phyloP scores from a whole-genome alignment of 2,113 vertebrate species.

The Suncus etruscus region DNA sequence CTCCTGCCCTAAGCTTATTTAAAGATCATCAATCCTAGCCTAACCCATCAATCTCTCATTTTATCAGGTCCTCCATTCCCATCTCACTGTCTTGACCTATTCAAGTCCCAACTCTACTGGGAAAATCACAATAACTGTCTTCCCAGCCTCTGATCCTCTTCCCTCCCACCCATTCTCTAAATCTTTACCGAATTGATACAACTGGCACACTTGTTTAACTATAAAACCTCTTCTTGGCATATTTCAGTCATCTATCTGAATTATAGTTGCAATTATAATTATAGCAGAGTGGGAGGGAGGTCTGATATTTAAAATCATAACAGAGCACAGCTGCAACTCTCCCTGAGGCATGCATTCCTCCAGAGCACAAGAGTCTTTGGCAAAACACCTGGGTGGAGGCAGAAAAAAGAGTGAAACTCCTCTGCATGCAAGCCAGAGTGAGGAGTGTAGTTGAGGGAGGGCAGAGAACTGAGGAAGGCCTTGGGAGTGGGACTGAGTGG shows the following conservation, averaged over 20 bases:
- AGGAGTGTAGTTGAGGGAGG: background rate
- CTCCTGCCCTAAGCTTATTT: background rate
- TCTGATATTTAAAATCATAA: constrained; percentile 59
- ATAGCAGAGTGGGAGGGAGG: background rate
- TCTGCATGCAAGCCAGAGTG: constrained; percentile 4
- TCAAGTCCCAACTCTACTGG: background rate
- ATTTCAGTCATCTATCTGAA: constrained; percentile 13
- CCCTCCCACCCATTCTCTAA: background rate
- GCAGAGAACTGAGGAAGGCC: background rate
- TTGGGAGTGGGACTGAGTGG: background rate
- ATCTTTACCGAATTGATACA: background rate
- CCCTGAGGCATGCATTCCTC: constrained; percentile 60
- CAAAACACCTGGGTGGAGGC: constrained; percentile 54
- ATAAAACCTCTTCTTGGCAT: background rate
- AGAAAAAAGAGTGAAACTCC: constrained; percentile 51
- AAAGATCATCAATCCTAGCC: background rate
- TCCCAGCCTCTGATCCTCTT: background rate
- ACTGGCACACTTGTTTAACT: background rate
- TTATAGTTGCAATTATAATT: constrained; percentile 17
- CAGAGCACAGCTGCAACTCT: constrained; percentile 43
- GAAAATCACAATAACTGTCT: background rate
- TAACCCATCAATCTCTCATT: background rate
- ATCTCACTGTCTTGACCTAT: background rate
- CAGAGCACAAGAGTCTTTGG: constrained; percentile 30
- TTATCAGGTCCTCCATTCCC: background rate